Evolutionary conservation across 2,797 vertebrate genomes (phyloP), one percentile per base, ranked within the genome.

Genomic region (Sparidentex hasta): DNA sequence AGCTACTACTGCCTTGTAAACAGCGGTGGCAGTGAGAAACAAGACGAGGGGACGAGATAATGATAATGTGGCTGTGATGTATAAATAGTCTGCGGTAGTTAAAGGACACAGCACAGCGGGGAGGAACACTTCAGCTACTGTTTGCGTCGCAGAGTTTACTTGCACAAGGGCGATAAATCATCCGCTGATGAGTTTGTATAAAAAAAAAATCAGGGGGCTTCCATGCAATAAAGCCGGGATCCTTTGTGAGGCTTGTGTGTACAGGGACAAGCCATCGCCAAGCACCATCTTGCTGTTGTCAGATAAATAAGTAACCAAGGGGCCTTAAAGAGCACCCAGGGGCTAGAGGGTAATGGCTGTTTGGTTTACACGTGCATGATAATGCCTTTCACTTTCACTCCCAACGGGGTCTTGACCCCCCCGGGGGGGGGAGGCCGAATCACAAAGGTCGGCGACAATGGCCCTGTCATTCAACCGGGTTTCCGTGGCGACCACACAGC

Each of bases 361-460:
- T 93, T 84, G 78, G 88, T 90, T 92, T 90, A 90, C 90, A 92
- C 68, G 74, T 64, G 89, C 89, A 90, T 89, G 88, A 93, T 76
- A 92, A 93, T 89, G 87, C 86, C 83, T 88, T 89, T 90, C 83
- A 68, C 89, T 90, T 85, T 91, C 81, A 25, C 85, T 87, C 88
- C 76, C 89, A 48, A 65, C 76, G 27, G 87, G 38, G 78, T 59
- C 71, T 67, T 62, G 41, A 85, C 83, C 87, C 82, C 76, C 2
- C 29, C 29, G 3, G 25, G 27, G 13, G 38, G 85, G 78, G 80
- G 82, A 83, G 23, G 71, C 65, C 46, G 48, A 70, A 83, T 90
- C 86, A 91, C 91, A 93, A 93, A 93, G 91, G 89, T 87, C 72
- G 59, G 74, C 82, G 52, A 94, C 92, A 93, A 92, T 90, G 84